Evolutionary conservation across 2,888 invertebrate genomes (phyloP).

Genomic region (Pasiphila rectangulata): DNA sequence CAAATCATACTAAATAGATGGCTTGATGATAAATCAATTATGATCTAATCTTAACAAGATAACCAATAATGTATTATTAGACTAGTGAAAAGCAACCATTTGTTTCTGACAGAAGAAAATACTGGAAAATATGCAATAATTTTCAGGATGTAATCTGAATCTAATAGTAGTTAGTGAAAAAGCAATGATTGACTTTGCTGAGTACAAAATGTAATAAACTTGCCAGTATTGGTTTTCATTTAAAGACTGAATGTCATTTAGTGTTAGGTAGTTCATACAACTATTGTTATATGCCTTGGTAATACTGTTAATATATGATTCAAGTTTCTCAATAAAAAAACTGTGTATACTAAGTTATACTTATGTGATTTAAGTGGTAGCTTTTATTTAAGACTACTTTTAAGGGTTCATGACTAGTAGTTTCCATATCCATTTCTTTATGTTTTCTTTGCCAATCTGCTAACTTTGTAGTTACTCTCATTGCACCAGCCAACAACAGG

Average conservation of each 20-base stretch:
- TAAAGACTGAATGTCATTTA: constrained; percentile 80
- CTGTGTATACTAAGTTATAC: constrained; percentile 19
- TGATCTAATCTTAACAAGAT: not conserved
- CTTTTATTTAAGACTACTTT: constrained; percentile 34
- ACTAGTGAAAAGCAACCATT: too few relatives aligned
- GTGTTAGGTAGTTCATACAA: constrained; percentile 49
- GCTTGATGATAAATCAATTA: constrained; percentile 3
- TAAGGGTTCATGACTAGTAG: constrained; percentile 17
- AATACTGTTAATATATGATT: constrained; percentile 33
- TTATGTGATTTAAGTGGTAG: constrained; percentile 50
- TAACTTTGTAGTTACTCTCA: not conserved
- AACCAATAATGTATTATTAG: constrained; percentile 8
- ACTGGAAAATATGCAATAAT: too few relatives aligned
- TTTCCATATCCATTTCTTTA: constrained; percentile 18
- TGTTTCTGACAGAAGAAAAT: too few relatives aligned
- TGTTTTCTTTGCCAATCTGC: too few relatives aligned
- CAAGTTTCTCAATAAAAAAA: constrained; percentile 23
- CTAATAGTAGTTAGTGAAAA: constrained; percentile 67
- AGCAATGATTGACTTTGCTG: constrained; percentile 65
- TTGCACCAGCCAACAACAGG: not conserved
- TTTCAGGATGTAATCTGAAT: too few relatives aligned
- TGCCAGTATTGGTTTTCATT: constrained; percentile 80
- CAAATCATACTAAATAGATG: constrained; percentile 17
- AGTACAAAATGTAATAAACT: constrained; percentile 80
- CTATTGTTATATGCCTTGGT: constrained; percentile 58